Evolutionary conservation across 2,888 invertebrate genomes (phyloP), one percentile per base, ranked within the genome.

Genomic region (Saturnia japonica): DNA sequence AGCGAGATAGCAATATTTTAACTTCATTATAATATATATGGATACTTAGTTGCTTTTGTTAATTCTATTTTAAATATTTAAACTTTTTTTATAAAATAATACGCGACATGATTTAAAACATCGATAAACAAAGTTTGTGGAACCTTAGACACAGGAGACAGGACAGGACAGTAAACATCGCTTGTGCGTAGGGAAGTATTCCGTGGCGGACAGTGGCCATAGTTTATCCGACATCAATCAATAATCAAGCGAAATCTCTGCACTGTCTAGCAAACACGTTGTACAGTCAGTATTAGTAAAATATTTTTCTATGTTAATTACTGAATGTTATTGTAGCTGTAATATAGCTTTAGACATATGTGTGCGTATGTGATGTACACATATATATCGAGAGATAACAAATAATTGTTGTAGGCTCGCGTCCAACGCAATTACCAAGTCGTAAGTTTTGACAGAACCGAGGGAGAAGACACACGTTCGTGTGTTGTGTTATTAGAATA

Each of bases 391-490:
- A 60, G 57, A 60, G 11, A 60, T 60, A 54, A 54, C 19, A 22
- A 11, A 54, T 60, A 28, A n/a, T 57, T 60, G 14, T 60, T 60
- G 28, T 60, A 14, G 28, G 28, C 16, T 60, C 57, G 25, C 28
- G 57, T 60, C 57, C 14, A 60, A 60, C 57, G 6, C 28, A 60
- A 60, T 60, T 60, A 28, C 28, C 14, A 12, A 60, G 22, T 11
- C 54, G 22, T 54, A 54, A 54, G 57, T 60, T 60, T 60, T 60
- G 57, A 60, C 57, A 60, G 28, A 28, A 60, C 28, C 57, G 57
- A 60, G 57, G 57, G 57, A 28, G 28, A 60, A 28, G 28, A 60
- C 57, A 16, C 57, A 28, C 14, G 14, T 28, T 28, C 6, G 25
- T 60, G 57, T 60, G 57, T 28, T 60, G 25, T 60, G 57, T 28